These are phyloP conservation scores for crab-eating macaque (Macaca fascicularis) DNA, from an alignment of 2,113 vertebrate genomes.

Conservation along the genomic window DNA sequence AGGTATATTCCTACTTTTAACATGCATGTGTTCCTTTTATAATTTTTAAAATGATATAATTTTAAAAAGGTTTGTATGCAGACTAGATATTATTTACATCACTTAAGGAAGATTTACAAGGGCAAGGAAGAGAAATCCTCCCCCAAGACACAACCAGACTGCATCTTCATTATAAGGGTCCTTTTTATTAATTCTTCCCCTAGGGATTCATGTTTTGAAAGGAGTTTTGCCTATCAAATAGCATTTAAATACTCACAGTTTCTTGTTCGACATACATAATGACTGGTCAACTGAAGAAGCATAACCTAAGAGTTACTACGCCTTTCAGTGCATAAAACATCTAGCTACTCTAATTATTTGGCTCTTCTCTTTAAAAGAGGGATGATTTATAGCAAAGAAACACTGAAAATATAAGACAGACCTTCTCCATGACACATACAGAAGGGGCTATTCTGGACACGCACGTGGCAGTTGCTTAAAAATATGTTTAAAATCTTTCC, in stretches of 20 bases:
- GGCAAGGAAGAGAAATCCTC: not conserved
- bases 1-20: slow-evolving; percentile 3
- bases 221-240: not conserved
- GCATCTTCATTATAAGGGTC: not conserved
- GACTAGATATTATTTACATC: not conserved
- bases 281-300: not conserved
- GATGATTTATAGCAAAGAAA: not conserved
- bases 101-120: not conserved
- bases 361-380: not conserved
- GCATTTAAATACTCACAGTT: not conserved
- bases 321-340: not conserved
- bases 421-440: not conserved
- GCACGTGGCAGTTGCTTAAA: not conserved
- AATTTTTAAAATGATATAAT: not conserved
- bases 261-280: not conserved
- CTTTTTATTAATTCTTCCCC: not conserved
- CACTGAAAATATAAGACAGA: not conserved
- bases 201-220: not conserved
- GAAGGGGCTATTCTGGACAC: not conserved
- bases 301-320: not conserved
- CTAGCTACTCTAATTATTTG: not conserved
- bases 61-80: not conserved
- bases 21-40: not conserved
- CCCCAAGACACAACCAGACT: not conserved
- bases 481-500: not conserved